Conservation (phyloP, 2,797 vertebrate species). For the Passerculus sandwichensis region DNA sequence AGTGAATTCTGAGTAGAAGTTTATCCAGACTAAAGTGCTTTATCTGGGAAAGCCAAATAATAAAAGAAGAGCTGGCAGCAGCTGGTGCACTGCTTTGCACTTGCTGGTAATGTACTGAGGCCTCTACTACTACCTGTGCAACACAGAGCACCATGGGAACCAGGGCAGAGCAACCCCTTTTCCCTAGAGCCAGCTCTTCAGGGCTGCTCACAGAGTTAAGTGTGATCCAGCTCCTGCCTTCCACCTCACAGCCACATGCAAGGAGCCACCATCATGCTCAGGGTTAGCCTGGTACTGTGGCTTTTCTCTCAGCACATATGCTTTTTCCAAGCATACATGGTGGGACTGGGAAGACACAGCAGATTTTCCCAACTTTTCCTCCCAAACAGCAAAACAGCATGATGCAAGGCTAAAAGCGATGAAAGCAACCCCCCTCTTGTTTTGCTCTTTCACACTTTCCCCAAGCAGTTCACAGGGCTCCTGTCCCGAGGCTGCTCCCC, state of each 20-base stretch:
- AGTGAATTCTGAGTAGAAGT: not conserved
- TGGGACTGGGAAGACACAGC: not conserved
- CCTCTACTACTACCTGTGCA: not conserved
- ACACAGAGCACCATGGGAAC: not conserved
- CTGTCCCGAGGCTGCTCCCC: not conserved
- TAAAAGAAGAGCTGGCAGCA: not conserved
- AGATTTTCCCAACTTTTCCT: not conserved
- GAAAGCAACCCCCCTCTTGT: not conserved
- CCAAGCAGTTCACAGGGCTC: not conserved
- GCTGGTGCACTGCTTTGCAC: not conserved
- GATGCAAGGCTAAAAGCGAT: not conserved
- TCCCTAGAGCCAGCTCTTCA: not conserved
- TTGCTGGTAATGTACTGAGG: not conserved
- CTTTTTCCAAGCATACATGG: not conserved
- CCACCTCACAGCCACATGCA: not conserved
- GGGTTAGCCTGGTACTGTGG: not conserved
- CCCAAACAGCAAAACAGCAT: not conserved
- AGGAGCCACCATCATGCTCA: not conserved
- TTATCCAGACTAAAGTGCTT: not conserved
- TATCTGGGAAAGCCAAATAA: not conserved
- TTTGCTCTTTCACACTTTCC: not conserved
- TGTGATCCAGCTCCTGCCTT: not conserved
- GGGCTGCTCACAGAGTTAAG: not conserved
- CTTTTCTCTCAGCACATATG: not conserved
- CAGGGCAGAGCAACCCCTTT: not conserved